A percentile compares a stretch with the other conserved stretches of the same genome.
Conservation (phyloP, 1,140 invertebrate species). For the Adelges cooleyi region DNA sequence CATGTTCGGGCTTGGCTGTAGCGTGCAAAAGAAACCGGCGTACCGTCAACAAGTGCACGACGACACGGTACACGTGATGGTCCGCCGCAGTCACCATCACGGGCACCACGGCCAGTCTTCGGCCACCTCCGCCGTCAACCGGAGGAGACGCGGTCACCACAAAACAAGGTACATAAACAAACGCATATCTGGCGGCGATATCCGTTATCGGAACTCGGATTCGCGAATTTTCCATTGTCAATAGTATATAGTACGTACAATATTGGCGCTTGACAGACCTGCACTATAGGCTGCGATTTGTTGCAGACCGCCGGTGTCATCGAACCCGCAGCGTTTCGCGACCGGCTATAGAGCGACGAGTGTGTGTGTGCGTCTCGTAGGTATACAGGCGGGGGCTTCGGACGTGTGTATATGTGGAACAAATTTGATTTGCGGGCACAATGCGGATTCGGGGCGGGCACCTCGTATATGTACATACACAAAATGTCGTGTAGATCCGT, state of each 20-base stretch:
- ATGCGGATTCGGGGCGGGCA: background rate
- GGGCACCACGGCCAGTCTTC: background rate
- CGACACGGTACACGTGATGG: background rate
- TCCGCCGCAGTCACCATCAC: background rate
- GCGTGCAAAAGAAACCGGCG: conserved; percentile 21
- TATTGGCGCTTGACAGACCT: too few relatives aligned
- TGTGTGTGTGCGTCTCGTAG: too few relatives aligned
- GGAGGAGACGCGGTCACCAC: conserved; percentile 2
- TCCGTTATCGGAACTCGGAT: too few relatives aligned
- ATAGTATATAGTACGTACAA: too few relatives aligned
- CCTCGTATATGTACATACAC: background rate
- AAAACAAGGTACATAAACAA: conserved; percentile 6
- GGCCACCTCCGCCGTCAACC: background rate
- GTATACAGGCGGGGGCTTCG: background rate
- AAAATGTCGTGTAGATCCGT: background rate
- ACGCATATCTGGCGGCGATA: too few relatives aligned
- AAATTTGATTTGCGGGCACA: conserved; percentile 28
- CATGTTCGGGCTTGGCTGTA: conserved; percentile 22
- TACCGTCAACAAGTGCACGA: background rate
- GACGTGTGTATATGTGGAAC: conserved; percentile 25
- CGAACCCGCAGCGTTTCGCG: background rate
- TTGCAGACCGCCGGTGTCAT: background rate
- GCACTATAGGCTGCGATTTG: too few relatives aligned
- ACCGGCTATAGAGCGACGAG: too few relatives aligned
- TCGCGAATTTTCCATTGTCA: too few relatives aligned